Evolutionary conservation across 2,113 vertebrate species (phyloP), one percentile per base, ranked within the genome.

Genomic region (Loxodonta africana): DNA sequence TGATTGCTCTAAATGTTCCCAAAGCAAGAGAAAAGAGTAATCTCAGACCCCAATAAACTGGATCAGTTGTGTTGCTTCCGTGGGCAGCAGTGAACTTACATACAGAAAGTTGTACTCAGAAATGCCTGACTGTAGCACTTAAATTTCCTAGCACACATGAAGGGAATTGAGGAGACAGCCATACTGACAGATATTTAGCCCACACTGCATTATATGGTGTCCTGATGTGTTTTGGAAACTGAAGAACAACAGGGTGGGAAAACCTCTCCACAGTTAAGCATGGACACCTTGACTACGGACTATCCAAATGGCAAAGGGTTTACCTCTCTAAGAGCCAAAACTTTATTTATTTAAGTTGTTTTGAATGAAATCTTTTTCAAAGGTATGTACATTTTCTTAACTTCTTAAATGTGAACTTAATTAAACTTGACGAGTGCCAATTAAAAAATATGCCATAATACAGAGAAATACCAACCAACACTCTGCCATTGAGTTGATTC

Each of bases 51-150:
- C n/a, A 26, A 1, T 83, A 84, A 82, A 33, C 67, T 84, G 46
- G 82, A 82, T 90, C 96, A 95, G 84, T 90, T 86, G 62, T 80
- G 67, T 71, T 44, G 62, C 82, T 96, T 82, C 95, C 60, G 30
- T 3, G 81, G 8, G 46, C 44, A 73, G 84, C 62, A 48, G 81
- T 57, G 78, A 95, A 86, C 94, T 37, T 91, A 85, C 95, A 90
- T 71, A 76, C 53, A 77, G 95, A 97, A 97, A 97, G 95, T 25
- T 87, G 33, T 87, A 71, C 88, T 95, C 81, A 90, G 63, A 97
- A 97, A 96, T 80, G 95, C 88, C 83, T 93, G 88, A 95, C 83
- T 96, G n/a, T 76, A 96, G 97, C 83, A 83, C 57, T 96, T 92
- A 30, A 30, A 85, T 85, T 93, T 37, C 37, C 1, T 63, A 51